phyloP scores from a whole-genome alignment of 2,113 vertebrate genomes.

The Cyanoliseus patagonus region DNA sequence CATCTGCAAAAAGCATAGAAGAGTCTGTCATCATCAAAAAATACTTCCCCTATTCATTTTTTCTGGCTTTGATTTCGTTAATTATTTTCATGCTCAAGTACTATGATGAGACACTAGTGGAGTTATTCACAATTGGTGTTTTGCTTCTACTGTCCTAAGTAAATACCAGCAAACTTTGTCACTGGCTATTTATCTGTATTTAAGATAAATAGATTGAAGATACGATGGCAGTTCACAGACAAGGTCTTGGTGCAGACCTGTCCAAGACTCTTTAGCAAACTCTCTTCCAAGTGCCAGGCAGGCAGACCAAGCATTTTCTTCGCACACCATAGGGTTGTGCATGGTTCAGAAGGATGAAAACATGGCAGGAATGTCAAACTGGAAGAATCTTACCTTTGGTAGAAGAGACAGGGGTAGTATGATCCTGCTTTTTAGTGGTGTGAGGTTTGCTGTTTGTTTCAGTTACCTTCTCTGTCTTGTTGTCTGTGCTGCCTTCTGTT shows the following conservation, averaged over 20 bases:
- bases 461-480: background rate
- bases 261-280: background rate
- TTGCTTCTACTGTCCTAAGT: background rate
- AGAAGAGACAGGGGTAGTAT: conserved; percentile 20
- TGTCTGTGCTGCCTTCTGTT: background rate
- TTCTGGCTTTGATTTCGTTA: background rate
- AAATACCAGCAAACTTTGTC: background rate
- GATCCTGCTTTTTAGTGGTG: background rate
- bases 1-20: background rate
- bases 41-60: background rate
- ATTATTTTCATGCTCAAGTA: background rate
- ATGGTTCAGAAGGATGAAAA: background rate
- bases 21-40: background rate
- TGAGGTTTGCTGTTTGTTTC: background rate
- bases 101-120: background rate
- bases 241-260: background rate
- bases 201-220: background rate
- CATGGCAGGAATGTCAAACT: background rate
- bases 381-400: conserved; percentile 72
- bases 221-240: background rate
- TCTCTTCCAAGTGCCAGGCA: background rate
- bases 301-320: background rate
- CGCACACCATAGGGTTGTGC: background rate
- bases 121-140: background rate
- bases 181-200: background rate